Evolutionary conservation across 2,888 invertebrate species (phyloP), one percentile per base, ranked within the genome.

Genomic region (Phengaris alcon): DNA sequence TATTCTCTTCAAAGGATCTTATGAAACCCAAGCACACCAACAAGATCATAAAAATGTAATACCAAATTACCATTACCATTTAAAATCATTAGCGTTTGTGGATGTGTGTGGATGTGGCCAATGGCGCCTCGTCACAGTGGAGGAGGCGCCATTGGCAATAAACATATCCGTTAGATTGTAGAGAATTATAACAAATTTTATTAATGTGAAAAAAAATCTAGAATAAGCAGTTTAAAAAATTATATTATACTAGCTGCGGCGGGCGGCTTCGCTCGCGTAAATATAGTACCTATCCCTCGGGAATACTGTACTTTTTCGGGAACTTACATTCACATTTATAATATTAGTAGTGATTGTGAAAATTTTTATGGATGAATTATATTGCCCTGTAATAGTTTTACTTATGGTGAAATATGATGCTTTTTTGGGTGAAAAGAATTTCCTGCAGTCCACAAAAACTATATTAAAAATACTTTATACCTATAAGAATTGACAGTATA

Each of bases 31-130:
- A 22, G 22, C 22, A 22, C 22, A 22, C 12, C 64, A 35, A 64
- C 64, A 64, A 44, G 64, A 64, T 6, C 64, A 64, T 64, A 44
- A 64, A 15, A 64, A 44, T 44, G 64, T 64, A 64, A 64, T 35
- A 44, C 35, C 3, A 64, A 64, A 44, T 64, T 12, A 35, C 3
- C 64, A 44, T 44, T 10, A 64, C 35, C 12, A 13, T 64, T 64
- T 64, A 64, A 64, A 64, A 64, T 64, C 64, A 64, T 35, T 44
- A 64, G 64, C 64, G 44, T 6, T 64, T 44, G 22, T 22, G 22
- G 22, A 22, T 22, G 22, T 0, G 22, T 22, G 22, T 22, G 22
- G 22, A n/a, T n/a, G n/a, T 22, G 22, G 22, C 22, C 22, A 22
- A 22, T 22, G 22, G 22, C 22, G 22, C 22, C 22, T 22, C 22